Evolutionary conservation across 2,888 invertebrate genomes (phyloP).

Genomic region (Aricia artaxerxes): DNA sequence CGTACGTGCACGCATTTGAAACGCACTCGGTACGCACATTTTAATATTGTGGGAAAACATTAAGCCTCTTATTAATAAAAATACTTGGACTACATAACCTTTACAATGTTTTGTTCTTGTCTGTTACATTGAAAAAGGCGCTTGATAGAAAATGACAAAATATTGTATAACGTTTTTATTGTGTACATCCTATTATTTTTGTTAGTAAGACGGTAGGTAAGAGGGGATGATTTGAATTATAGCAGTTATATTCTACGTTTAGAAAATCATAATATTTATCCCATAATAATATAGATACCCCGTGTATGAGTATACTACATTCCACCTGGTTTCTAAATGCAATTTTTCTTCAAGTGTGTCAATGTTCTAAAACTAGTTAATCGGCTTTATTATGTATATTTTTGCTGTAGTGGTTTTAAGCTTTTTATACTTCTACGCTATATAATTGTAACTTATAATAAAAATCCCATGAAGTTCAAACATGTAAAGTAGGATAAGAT

Average conservation of each 20-base stretch:
- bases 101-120: too few relatives aligned
- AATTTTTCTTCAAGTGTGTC: neutral
- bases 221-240: too few relatives aligned
- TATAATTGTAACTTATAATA: neutral
- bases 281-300: too few relatives aligned
- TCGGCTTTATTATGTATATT: neutral
- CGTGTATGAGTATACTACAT: neutral
- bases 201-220: neutral
- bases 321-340: neutral
- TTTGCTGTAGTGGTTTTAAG: neutral
- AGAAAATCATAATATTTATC: too few relatives aligned
- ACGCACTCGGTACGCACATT: constrained; percentile 2
- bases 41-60: neutral
- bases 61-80: neutral
- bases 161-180: too few relatives aligned
- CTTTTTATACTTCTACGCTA: neutral
- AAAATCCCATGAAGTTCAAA: neutral
- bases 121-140: too few relatives aligned
- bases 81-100: too few relatives aligned
- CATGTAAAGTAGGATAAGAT: neutral
- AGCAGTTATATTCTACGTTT: too few relatives aligned
- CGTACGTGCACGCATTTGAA: neutral
- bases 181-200: neutral
- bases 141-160: too few relatives aligned
- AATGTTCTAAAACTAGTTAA: neutral